These are phyloP conservation scores for Albula glossodonta DNA, from an alignment of 2,113 vertebrate species.

Conservation along the genomic window DNA sequence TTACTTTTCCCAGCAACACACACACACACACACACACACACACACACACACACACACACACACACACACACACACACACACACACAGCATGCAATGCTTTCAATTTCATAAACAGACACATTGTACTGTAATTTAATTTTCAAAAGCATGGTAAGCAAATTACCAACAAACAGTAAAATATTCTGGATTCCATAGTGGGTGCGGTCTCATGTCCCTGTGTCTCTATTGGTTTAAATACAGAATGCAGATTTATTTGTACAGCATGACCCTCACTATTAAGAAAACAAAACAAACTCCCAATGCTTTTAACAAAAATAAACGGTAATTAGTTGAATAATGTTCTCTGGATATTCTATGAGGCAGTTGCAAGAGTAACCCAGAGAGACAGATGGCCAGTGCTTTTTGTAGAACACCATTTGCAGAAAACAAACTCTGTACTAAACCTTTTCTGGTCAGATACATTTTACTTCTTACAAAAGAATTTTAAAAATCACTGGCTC, in stretches of 20 bases:
- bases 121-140: constrained; percentile 19
- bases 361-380: neutral
- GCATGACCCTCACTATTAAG: neutral
- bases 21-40: too few relatives aligned
- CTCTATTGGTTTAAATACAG: neutral
- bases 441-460: neutral
- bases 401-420: neutral
- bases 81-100: neutral
- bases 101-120: neutral
- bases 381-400: neutral
- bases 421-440: neutral
- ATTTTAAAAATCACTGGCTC: too few relatives aligned
- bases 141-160: neutral
- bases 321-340: neutral
- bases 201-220: neutral
- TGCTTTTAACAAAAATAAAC: neutral
- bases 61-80: neutral
- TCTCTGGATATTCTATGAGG: neutral
- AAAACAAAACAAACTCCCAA: neutral
- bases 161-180: constrained; percentile 12
- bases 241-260: constrained; percentile 17
- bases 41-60: neutral
- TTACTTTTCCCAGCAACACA: neutral
- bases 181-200: constrained; percentile 5
- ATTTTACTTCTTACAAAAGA: neutral